These are phyloP conservation scores for Callitettix versicolor DNA, from an alignment of 1,140 invertebrate genomes.

Conservation along the genomic window DNA sequence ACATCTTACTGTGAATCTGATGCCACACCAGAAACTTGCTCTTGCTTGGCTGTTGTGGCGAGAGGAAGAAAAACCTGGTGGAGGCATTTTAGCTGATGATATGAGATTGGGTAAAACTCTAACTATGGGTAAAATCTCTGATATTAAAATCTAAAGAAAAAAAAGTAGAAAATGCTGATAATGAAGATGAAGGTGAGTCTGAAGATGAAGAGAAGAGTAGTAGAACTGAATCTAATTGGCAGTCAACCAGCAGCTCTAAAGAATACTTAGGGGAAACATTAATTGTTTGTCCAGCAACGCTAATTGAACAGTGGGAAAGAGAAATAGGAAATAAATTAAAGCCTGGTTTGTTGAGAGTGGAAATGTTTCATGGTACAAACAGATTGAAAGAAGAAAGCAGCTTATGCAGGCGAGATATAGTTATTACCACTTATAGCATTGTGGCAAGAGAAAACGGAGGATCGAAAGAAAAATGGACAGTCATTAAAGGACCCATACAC, in stretches of 20 bases:
- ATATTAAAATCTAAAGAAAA: no score
- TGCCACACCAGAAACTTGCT: constrained; percentile 80
- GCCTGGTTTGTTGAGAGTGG: constrained; percentile 46
- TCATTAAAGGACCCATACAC: constrained; percentile 26
- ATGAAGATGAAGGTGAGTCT: no score
- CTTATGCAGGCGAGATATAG: constrained; percentile 51
- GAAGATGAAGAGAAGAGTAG: constrained; percentile 25
- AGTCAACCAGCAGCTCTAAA: constrained; percentile 1
- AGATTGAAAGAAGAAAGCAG: constrained; percentile 49
- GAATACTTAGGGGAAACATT: constrained; percentile 56
- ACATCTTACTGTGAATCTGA: constrained; percentile 54
- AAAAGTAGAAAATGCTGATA: no score
- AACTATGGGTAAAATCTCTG: no score
- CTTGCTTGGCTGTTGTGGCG: constrained; percentile 83
- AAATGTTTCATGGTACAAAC: constrained; percentile 71
- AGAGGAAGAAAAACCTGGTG: constrained; percentile 68
- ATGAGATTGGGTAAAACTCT: constrained; percentile 93
- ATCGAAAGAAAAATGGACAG: constrained; percentile 13
- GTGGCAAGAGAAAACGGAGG: constrained; percentile 43
- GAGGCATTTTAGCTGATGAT: constrained; percentile 78
- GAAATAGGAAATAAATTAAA: constrained; percentile 61
- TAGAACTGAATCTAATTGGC: constrained; percentile 5
- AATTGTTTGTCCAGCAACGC: constrained; percentile 78
- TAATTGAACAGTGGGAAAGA: constrained; percentile 74
- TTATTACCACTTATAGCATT: constrained; percentile 69